A percentile compares a stretch with the other conserved stretches of the same genome.
Evolutionary conservation across 92 coral and sea anemone species (phyloP).

Genomic region (Phenganax subtilis): DNA sequence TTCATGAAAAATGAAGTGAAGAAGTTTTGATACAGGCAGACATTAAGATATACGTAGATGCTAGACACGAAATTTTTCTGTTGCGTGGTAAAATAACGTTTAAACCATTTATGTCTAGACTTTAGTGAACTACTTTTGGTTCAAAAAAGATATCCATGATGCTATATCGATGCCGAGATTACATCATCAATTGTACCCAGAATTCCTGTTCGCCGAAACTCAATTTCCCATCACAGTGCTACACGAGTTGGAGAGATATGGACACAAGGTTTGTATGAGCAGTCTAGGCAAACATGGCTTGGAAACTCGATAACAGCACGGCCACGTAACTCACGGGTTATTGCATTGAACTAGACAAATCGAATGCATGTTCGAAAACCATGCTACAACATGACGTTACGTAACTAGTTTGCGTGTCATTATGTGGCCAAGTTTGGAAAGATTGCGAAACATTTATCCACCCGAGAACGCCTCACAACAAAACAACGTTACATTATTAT

Average conservation of each 20-base stretch:
- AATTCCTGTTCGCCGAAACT: slow-evolving; percentile 82
- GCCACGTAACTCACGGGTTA: too few relatives aligned
- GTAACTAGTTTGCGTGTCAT: too few relatives aligned
- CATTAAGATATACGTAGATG: too few relatives aligned
- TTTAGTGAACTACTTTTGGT: slow-evolving; percentile 96
- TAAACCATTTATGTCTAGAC: slow-evolving; percentile 53
- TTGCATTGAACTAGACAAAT: too few relatives aligned
- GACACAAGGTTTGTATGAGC: slow-evolving; percentile 66
- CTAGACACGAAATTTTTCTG: not conserved
- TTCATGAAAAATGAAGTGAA: not conserved
- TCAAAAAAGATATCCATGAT: slow-evolving; percentile 71
- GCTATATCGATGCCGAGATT: slow-evolving; percentile 85
- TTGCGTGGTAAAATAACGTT: not conserved
- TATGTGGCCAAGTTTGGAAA: too few relatives aligned
- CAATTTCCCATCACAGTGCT: slow-evolving; percentile 71
- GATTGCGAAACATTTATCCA: too few relatives aligned
- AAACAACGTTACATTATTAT: not conserved
- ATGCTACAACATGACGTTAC: too few relatives aligned
- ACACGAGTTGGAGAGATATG: slow-evolving; percentile 72
- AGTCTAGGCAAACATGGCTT: not conserved
- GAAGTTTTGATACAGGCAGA: too few relatives aligned
- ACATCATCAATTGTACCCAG: slow-evolving; percentile 88
- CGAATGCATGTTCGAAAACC: too few relatives aligned
- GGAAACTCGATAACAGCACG: too few relatives aligned
- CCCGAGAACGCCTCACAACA: not conserved